Conservation (phyloP, 2,888 invertebrate species). For the Temnothorax unifasciatus region DNA sequence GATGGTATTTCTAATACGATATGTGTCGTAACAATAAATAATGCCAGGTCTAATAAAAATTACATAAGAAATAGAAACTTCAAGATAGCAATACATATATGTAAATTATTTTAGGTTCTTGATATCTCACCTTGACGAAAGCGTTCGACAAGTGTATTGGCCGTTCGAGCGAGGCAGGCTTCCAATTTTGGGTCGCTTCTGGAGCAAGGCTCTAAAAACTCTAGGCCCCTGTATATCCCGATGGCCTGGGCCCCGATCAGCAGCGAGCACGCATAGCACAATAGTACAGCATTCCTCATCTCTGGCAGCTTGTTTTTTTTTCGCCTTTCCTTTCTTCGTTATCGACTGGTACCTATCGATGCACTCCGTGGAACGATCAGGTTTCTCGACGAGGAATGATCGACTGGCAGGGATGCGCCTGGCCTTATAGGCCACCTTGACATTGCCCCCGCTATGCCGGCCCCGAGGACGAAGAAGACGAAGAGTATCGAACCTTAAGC, state of each 20-base stretch:
- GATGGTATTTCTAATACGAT: neutral
- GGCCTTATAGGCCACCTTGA: conserved; percentile 85
- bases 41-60: neutral
- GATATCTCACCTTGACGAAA: conserved; percentile 90
- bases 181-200: conserved; percentile 91
- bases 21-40: neutral
- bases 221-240: conserved; percentile 83
- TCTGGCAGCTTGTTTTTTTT: neutral
- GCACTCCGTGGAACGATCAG: conserved; percentile 67
- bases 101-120: neutral
- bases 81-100: neutral
- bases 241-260: conserved; percentile 72
- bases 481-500: conserved; percentile 12
- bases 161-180: conserved; percentile 91
- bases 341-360: neutral
- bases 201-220: conserved; percentile 93
- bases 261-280: conserved; percentile 66
- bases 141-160: conserved; percentile 91
- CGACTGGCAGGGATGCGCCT: conserved; percentile 80
- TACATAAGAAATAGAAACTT: neutral
- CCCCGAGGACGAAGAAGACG: conserved; percentile 42
- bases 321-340: conserved; percentile 13
- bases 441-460: conserved; percentile 83
- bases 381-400: conserved; percentile 83
- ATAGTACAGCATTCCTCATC: conserved; percentile 56